Percentiles rank a stretch among this genome's conserved stretches.
These are phyloP conservation scores for Lottia scabra DNA, from an alignment of 2,888 invertebrate genomes.

Conservation along the genomic window DNA sequence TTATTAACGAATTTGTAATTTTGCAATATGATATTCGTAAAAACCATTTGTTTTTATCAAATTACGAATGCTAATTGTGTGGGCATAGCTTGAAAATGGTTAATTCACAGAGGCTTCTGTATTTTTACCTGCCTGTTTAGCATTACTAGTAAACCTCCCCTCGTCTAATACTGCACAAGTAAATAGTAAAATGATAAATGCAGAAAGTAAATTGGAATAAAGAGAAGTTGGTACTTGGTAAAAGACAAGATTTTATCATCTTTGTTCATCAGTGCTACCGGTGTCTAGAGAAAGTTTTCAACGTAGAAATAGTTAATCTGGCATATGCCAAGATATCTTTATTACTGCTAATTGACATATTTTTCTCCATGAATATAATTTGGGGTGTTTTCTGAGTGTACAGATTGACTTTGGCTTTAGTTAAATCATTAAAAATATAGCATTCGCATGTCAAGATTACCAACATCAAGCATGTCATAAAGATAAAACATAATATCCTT, in stretches of 20 bases:
- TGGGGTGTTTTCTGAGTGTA: background rate
- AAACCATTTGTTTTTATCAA: too few relatives aligned
- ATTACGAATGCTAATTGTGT: too few relatives aligned
- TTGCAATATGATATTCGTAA: too few relatives aligned
- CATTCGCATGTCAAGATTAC: background rate
- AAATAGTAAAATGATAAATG: background rate
- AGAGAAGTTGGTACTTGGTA: background rate
- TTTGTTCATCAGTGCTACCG: background rate
- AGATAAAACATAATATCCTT: background rate
- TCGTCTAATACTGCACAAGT: too few relatives aligned
- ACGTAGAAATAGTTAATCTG: background rate
- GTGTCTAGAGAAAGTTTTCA: background rate
- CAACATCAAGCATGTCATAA: background rate
- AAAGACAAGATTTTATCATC: background rate
- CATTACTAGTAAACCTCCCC: too few relatives aligned
- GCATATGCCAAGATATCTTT: constrained; percentile 3
- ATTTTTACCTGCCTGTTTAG: too few relatives aligned
- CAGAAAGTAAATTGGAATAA: background rate
- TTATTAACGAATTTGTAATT: too few relatives aligned
- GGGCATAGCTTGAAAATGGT: too few relatives aligned
- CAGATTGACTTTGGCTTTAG: too few relatives aligned
- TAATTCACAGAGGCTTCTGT: too few relatives aligned
- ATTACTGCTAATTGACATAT: background rate
- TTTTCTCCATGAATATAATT: background rate
- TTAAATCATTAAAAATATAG: too few relatives aligned